phyloP scores from a whole-genome alignment of 2,888 invertebrate species.

The Drosophila multiciliata region DNA sequence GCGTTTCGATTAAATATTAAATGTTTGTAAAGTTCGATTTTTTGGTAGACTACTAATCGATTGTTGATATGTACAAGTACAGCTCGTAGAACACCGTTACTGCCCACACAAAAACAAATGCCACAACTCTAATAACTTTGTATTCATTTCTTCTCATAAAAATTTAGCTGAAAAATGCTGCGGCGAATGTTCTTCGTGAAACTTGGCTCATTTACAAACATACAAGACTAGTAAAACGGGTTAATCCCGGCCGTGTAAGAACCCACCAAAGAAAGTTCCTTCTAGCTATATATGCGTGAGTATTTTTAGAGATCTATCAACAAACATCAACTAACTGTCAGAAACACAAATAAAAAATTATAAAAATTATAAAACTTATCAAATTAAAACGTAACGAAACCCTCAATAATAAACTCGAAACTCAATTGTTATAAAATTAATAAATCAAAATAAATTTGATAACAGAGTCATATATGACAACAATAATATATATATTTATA shows the following conservation, averaged over 20 bases:
- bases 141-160: conserved; percentile 84
- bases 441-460: conserved; percentile 7
- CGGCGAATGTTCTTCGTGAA: conserved; percentile 99
- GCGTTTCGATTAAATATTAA: not conserved
- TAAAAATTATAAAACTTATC: not conserved
- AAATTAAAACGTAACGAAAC: conserved; percentile 21
- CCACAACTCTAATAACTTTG: conserved; percentile 77
- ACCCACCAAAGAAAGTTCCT: conserved; percentile 99
- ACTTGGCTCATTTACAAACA: conserved; percentile 99
- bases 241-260: conserved; percentile 97
- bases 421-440: conserved; percentile 1
- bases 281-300: conserved; percentile 99
- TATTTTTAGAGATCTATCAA: conserved; percentile 82
- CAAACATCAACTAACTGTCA: conserved; percentile 68
- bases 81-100: conserved; percentile 25
- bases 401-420: conserved; percentile 24
- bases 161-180: conserved; percentile 98
- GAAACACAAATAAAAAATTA: conserved; percentile 55
- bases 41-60: conserved; percentile 1
- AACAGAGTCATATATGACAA: conserved; percentile 8
- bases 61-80: conserved; percentile 10
- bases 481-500: conserved; percentile 20
- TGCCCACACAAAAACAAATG: conserved; percentile 18
- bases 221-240: conserved; percentile 98
- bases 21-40: not conserved